These are phyloP conservation scores for Microcebus tavaratra DNA, from an alignment of 2,113 vertebrate species.

Conservation along the genomic window DNA sequence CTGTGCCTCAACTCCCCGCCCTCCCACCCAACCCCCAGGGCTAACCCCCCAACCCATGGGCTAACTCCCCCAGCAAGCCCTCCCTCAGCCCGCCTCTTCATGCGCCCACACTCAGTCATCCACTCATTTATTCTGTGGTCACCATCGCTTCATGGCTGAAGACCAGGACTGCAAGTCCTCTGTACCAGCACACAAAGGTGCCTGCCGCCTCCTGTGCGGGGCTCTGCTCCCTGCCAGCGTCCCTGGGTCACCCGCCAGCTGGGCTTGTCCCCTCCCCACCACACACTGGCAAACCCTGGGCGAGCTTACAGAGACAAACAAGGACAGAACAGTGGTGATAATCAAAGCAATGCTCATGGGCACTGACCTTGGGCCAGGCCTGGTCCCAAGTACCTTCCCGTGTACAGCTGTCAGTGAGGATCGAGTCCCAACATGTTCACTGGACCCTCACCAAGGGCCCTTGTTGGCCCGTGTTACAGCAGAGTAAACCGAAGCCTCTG, in stretches of 20 bases:
- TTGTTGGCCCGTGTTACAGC: too few species aligned
- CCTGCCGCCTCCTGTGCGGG: too few species aligned
- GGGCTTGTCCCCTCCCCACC: neutral
- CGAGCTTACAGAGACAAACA: rapidly evolving
- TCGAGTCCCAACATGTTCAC: neutral
- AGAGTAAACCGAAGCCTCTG: neutral
- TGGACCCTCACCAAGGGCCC: neutral
- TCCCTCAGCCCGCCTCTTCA: neutral
- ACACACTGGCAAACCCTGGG: neutral
- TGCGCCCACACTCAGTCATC: too few species aligned
- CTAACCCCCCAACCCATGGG: neutral
- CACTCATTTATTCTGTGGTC: too few species aligned
- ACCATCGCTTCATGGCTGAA: too few species aligned
- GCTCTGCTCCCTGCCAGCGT: too few species aligned
- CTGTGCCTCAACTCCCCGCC: neutral
- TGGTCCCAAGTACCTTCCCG: rapidly evolving
- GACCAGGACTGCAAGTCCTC: too few species aligned
- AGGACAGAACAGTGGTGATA: neutral
- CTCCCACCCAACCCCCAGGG: neutral
- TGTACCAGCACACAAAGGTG: too few species aligned
- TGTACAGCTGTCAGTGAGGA: rapidly evolving
- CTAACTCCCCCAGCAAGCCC: neutral
- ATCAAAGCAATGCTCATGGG: neutral
- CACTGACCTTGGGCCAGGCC: rapidly evolving
- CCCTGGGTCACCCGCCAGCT: rapidly evolving